phyloP scores from a whole-genome alignment of 2,888 invertebrate species.

The Philereme vetulata region DNA sequence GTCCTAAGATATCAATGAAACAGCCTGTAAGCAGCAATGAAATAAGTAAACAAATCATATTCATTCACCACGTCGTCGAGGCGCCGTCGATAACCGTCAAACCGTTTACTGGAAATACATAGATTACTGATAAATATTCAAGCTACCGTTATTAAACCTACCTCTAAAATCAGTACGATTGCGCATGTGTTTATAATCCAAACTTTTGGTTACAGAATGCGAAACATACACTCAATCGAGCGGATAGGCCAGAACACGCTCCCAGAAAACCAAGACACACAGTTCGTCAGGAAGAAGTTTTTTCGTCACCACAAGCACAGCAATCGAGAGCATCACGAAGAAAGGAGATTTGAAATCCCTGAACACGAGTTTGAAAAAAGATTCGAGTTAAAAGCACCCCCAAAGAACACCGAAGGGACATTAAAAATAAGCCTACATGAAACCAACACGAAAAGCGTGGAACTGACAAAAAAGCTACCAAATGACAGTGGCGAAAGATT shows the following conservation, averaged over 20 bases:
- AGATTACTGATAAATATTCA: too few species aligned
- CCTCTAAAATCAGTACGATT: too few species aligned
- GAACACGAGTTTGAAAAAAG: slow-evolving; percentile 85
- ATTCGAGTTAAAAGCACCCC: slow-evolving; percentile 81
- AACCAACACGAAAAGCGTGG: not conserved
- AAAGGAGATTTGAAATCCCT: slow-evolving; percentile 71
- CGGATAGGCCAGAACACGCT: slow-evolving; percentile 54
- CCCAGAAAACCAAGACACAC: slow-evolving; percentile 46
- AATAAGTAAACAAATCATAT: too few species aligned
- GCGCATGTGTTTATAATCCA: too few species aligned
- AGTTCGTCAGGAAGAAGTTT: slow-evolving; percentile 63
- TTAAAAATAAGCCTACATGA: slow-evolving; percentile 43
- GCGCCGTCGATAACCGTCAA: too few species aligned
- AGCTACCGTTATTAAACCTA: too few species aligned
- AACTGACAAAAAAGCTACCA: not conserved
- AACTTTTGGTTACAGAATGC: slow-evolving; percentile 53
- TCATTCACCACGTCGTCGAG: too few species aligned
- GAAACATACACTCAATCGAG: slow-evolving; percentile 71
- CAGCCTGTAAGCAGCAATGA: too few species aligned
- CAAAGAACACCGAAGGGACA: slow-evolving; percentile 46
- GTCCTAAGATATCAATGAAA: too few species aligned
- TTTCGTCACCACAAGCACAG: slow-evolving; percentile 72
- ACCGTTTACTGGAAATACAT: too few species aligned
- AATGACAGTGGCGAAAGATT: slow-evolving; percentile 71
- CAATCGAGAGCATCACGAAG: slow-evolving; percentile 50